Evolutionary conservation across 2,888 invertebrate species (phyloP), one percentile per base, ranked within the genome.

Genomic region (Alloplasta piceator): DNA sequence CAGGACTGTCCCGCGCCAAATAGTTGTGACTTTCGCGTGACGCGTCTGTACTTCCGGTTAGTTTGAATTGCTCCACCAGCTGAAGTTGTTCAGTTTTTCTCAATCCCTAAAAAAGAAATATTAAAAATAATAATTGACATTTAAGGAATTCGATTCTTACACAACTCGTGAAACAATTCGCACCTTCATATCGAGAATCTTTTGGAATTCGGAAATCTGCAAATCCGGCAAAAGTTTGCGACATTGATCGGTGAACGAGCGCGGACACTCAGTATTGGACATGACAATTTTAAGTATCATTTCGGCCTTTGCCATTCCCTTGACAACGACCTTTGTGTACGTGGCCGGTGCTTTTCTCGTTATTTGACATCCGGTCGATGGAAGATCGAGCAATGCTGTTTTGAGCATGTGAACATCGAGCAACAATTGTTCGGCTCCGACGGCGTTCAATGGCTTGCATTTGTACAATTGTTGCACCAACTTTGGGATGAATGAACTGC

Each of bases 221-320:
- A 97, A 96, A 84, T 98, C 98, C 0, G 98, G 98, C 75, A 99
- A 92, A 9, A 99, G 92, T 90, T 98, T 97, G 64, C 96, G 94
- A 89, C 97, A 98, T 90, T 98, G 98, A 60, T 96, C 96, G 0
- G 98, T 96, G 89, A 99, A 97, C 0, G 96, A 95, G 58, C 96
- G 95, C 0, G 95, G 92, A 16, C 96, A 95, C 84, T 98, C 97
- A 14, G 96, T 93, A 0, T 98, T 98, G 0, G 98, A 97, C 99
- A 99, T 99, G 0, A 99, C 98, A 41, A 99, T 94, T 93, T 99
- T 99, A n/a, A 99, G 93, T 50, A 99, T 97, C 98, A 99, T 98
- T 92, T 99, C 99, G 0, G 99, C 99, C 89, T 98, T 97, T 0
- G 98, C 98, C 98, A 99, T 99, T 46, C 98, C 94, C 93, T 96